Evolutionary conservation across 2,888 invertebrate genomes (phyloP).

Genomic region (Nymphalis urticae): DNA sequence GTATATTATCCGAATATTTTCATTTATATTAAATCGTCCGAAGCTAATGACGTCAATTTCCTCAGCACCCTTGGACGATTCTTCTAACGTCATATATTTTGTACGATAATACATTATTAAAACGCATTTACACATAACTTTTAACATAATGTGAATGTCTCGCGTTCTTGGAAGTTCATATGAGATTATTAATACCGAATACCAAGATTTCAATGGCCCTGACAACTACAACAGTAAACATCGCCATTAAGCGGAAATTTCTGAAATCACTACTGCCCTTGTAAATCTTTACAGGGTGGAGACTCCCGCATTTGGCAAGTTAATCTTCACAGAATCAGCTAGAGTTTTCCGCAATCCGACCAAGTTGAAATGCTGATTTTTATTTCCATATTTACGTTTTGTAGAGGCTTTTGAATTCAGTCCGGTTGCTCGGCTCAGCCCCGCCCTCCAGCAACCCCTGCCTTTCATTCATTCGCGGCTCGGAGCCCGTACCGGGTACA

Average conservation of each 20-base stretch:
- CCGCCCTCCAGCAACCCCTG: slow-evolving; percentile 71
- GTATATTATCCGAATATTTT: no score
- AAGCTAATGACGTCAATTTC: no score
- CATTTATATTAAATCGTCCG: neutral
- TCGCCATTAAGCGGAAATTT: slow-evolving; percentile 29
- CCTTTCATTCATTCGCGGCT: slow-evolving; percentile 71
- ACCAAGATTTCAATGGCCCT: slow-evolving; percentile 35
- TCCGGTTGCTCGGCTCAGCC: slow-evolving; percentile 46
- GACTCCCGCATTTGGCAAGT: slow-evolving; percentile 44
- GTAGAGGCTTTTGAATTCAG: slow-evolving; percentile 21
- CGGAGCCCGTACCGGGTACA: slow-evolving; percentile 49
- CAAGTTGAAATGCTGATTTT: slow-evolving; percentile 41
- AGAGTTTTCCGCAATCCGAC: slow-evolving; percentile 59
- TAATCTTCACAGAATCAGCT: slow-evolving; percentile 51
- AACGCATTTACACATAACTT: neutral
- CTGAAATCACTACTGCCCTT: slow-evolving; percentile 30
- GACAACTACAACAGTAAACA: slow-evolving; percentile 31
- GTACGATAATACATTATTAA: no score
- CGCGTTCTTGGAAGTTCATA: neutral
- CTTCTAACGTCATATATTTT: neutral
- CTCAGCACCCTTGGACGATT: neutral
- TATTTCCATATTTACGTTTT: slow-evolving; percentile 7
- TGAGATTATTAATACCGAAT: slow-evolving; percentile 8
- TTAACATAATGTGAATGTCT: neutral
- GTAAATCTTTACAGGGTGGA: slow-evolving; percentile 26